phyloP scores from a whole-genome alignment of 2,113 vertebrate genomes.

The Hylia prasina region DNA sequence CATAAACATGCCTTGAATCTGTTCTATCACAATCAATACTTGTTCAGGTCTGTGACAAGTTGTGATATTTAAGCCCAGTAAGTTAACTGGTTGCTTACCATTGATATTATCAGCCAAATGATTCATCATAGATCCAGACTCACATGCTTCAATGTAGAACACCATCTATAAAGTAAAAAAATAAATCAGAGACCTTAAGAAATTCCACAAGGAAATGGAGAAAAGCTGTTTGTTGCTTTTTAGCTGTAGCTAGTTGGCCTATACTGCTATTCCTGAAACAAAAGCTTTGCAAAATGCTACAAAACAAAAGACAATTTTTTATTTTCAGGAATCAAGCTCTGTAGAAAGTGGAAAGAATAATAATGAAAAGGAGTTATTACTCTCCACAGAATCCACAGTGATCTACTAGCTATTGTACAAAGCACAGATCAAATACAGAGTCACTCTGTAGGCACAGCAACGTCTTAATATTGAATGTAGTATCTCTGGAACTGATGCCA shows the following conservation, averaged over 20 bases:
- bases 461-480: rapidly evolving
- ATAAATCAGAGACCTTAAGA: not conserved
- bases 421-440: not conserved
- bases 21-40: not conserved
- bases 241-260: not conserved
- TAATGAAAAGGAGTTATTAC: not conserved
- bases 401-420: not conserved
- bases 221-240: not conserved
- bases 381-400: not conserved
- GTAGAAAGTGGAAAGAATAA: not conserved
- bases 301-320: not conserved
- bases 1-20: not conserved
- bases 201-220: not conserved
- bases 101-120: constrained; percentile 83
- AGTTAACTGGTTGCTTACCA: constrained; percentile 72
- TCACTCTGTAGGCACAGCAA: not conserved
- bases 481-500: not conserved
- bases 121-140: constrained; percentile 98
- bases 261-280: not conserved
- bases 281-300: not conserved
- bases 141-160: constrained; percentile 96
- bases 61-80: not conserved
- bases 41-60: not conserved
- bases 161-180: constrained; percentile 82
- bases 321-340: not conserved